Percentiles rank a stretch among this genome's conserved stretches.
phyloP scores from a whole-genome alignment of 2,113 vertebrate species.

The Fulica atra region DNA sequence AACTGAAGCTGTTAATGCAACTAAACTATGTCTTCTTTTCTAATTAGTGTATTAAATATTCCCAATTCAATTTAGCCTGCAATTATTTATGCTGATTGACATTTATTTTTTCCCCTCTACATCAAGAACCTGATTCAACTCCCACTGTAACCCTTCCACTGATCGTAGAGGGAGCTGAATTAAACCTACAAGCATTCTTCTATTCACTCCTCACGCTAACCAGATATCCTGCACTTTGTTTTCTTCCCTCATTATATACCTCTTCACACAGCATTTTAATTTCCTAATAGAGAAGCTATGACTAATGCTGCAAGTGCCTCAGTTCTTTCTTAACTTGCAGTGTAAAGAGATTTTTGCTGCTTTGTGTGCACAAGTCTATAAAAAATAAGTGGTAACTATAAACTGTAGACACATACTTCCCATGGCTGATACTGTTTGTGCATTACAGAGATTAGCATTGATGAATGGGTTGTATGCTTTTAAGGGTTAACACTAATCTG shows the following conservation, averaged over 20 bases:
- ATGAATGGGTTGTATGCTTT: background rate
- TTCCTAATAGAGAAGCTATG: background rate
- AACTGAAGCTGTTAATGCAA: background rate
- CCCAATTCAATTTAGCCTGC: background rate
- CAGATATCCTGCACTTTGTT: background rate
- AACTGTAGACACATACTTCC: background rate
- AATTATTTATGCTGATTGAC: background rate
- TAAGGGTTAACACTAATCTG: slow-evolving; percentile 50
- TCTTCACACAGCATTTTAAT: background rate
- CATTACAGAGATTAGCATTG: background rate
- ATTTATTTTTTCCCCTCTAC: background rate
- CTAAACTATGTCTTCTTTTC: background rate
- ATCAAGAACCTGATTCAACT: background rate
- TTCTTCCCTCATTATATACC: background rate
- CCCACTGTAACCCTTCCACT: background rate
- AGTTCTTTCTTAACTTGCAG: background rate
- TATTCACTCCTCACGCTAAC: background rate
- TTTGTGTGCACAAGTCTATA: background rate
- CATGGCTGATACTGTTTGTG: background rate
- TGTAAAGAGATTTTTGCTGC: background rate
- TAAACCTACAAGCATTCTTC: background rate
- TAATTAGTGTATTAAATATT: background rate
- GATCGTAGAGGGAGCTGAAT: background rate
- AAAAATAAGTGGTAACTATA: background rate
- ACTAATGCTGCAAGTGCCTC: background rate